A percentile compares a stretch with the other conserved stretches of the same genome.
Evolutionary conservation across 2,888 invertebrate species (phyloP).

Genomic region (Julus scanicus): DNA sequence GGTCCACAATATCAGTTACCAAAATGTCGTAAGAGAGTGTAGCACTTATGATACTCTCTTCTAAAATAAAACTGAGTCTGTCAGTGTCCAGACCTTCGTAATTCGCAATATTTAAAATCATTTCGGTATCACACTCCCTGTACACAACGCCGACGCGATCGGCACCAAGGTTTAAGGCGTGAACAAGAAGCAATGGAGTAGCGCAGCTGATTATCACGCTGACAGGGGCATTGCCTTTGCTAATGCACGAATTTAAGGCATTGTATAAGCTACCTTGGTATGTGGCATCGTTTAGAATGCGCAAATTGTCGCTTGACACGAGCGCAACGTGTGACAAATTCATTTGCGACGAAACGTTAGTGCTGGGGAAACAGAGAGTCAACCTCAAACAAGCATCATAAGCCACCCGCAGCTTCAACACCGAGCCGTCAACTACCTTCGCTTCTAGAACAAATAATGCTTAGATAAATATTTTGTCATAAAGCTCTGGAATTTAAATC

Average conservation of each 20-base stretch:
- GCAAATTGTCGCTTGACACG: background rate
- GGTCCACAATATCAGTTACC: slow-evolving; percentile 61
- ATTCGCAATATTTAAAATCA: background rate
- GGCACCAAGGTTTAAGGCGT: background rate
- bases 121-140: background rate
- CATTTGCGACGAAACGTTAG: background rate
- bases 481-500: no score
- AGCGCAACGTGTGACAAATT: background rate
- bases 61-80: background rate
- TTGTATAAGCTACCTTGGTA: background rate
- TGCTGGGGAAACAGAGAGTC: background rate
- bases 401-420: background rate
- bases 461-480: no score
- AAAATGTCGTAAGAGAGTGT: slow-evolving; percentile 59
- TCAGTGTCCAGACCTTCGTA: background rate
- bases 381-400: background rate
- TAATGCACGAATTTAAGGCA: background rate
- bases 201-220: background rate
- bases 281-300: background rate
- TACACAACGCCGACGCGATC: background rate
- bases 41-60: background rate
- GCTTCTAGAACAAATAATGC: background rate
- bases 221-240: background rate
- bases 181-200: background rate
- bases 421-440: background rate